Conservation (phyloP, 1,140 invertebrate genomes). For the Colletes latitarsis region DNA sequence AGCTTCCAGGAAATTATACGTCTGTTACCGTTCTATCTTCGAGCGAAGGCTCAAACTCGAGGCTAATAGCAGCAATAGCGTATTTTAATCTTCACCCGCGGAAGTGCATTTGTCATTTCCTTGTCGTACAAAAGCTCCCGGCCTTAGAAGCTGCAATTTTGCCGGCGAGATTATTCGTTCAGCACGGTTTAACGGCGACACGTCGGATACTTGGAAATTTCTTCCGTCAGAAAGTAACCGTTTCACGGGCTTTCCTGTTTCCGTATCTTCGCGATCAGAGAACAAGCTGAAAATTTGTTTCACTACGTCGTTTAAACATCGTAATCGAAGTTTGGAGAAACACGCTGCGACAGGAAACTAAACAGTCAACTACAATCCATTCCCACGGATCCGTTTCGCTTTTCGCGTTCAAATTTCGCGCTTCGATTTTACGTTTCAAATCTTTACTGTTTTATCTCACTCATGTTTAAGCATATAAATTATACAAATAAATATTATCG, state of each 20-base stretch:
- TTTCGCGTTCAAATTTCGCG: too few relatives aligned
- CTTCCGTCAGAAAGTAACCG: slow-evolving; percentile 14
- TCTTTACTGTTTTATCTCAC: too few relatives aligned
- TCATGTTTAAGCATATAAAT: too few relatives aligned
- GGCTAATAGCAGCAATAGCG: slow-evolving; percentile 75
- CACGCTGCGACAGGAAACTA: too few relatives aligned
- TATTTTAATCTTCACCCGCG: slow-evolving; percentile 72
- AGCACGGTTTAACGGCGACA: slow-evolving; percentile 32
- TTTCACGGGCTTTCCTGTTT: neutral
- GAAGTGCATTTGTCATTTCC: slow-evolving; percentile 65
- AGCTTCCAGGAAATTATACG: slow-evolving; percentile 79
- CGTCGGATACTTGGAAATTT: slow-evolving; percentile 17
- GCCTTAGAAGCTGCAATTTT: slow-evolving; percentile 57
- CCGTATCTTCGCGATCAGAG: neutral
- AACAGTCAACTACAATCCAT: too few relatives aligned
- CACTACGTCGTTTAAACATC: too few relatives aligned
- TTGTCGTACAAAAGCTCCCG: slow-evolving; percentile 53
- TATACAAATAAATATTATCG: too few relatives aligned
- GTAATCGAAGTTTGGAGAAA: too few relatives aligned
- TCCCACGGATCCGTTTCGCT: too few relatives aligned
- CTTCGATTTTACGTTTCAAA: too few relatives aligned
- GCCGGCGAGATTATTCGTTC: slow-evolving; percentile 54
- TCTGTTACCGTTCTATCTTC: slow-evolving; percentile 74
- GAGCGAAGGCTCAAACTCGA: slow-evolving; percentile 64
- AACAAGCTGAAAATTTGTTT: neutral